Evolutionary conservation across 2,797 vertebrate species (phyloP), one percentile per base, ranked within the genome.

Genomic region (Rhinogobio ventralis): DNA sequence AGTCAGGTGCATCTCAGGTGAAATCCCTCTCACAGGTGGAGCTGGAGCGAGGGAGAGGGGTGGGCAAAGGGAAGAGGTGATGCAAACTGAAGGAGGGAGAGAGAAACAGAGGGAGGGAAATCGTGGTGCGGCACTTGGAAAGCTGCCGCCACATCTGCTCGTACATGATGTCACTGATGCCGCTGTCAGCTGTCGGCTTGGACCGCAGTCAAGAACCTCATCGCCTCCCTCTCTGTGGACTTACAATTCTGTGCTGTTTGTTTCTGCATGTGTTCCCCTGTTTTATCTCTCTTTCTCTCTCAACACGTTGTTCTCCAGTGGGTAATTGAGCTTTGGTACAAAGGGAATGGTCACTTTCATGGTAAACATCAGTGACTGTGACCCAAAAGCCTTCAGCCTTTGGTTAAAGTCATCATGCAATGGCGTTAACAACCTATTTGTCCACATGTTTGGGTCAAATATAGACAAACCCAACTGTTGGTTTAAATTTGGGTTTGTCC

Each of bases 131-230:
- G 89, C 88, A 89, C 90, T 94, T 94, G 93, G 95, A 95, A 95
- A 93, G 92, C 93, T 95, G 95, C 95, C 93, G 90, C 90, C 92
- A 95, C 94, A 95, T 95, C 95, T 95, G 94, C 93, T 94, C 83
- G 81, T 92, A 92, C 93, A 93, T 93, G 93, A 94, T 94, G 94
- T 94, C 92, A 91, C 90, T 20, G 80, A 90, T 79, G 89, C 93
- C 92, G 91, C 93, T 92, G 91, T 95, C 95, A 95, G 95, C 95
- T 96, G 95, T 95, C 93, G 91, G 92, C 92, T 95, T 95, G 94
- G 95, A 95, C 93, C 84, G 87, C 91, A 94, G 93, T 96, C 95
- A 95, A 95, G 93, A 94, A 94, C 92, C 92, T 93, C 90, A 92
- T 92, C 79, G 88, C 89, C 90, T 92, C 84, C 86, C 92, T 92